Percentiles rank a stretch among this genome's conserved stretches.
Conservation (phyloP, 2,797 vertebrate species). For the Arnoldichthys spilopterus region DNA sequence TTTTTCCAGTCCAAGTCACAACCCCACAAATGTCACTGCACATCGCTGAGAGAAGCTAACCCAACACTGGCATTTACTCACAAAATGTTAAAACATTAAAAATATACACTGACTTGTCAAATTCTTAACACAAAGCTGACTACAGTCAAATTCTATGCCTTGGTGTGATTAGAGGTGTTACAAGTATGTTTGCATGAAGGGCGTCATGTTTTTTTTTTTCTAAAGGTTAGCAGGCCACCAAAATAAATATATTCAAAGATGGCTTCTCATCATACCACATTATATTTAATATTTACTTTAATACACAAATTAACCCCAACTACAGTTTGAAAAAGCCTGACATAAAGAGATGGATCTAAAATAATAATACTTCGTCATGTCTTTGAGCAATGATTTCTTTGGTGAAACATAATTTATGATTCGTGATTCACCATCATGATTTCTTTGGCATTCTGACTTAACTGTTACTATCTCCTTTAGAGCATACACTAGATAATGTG, state of each 20-base stretch:
- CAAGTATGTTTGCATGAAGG: constrained; percentile 18
- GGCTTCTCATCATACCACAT: constrained; percentile 53
- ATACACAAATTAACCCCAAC: constrained; percentile 50
- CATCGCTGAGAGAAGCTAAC: constrained; percentile 61
- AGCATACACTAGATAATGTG: background rate
- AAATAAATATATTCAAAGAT: constrained; percentile 49
- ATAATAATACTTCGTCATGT: constrained; percentile 3
- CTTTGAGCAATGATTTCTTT: constrained; percentile 45
- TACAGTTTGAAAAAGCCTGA: constrained; percentile 11
- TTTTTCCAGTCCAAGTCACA: constrained; percentile 53
- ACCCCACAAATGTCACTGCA: constrained; percentile 65
- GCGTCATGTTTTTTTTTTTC: constrained; percentile 7
- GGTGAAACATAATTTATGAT: constrained; percentile 13
- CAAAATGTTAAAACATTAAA: constrained; percentile 62
- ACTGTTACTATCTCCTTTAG: constrained; percentile 3
- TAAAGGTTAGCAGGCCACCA: constrained; percentile 44
- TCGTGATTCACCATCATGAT: constrained; percentile 22
- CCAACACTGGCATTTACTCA: constrained; percentile 64
- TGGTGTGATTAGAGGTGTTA: constrained; percentile 29
- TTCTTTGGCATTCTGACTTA: constrained; percentile 58
- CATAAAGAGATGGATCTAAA: background rate
- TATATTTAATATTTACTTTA: constrained; percentile 38
- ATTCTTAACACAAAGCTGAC: constrained; percentile 64
- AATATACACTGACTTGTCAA: constrained; percentile 60
- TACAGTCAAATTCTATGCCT: constrained; percentile 33